phyloP scores from a whole-genome alignment of 1,140 invertebrate genomes.

The Ridgeia piscesae region DNA sequence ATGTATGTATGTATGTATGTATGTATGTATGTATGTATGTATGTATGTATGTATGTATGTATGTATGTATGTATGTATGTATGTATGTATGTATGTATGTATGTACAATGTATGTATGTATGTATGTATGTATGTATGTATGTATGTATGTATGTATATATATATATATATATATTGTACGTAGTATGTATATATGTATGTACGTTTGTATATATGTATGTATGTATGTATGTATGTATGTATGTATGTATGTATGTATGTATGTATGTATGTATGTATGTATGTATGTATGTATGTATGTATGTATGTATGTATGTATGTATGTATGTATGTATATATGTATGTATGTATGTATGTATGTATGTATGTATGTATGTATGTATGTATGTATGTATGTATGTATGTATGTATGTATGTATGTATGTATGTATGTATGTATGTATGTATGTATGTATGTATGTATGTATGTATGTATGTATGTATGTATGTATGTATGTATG shows the following conservation, averaged over 20 bases:
- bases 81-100: constrained; percentile 23
- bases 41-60: constrained; percentile 11
- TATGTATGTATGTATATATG: constrained; percentile 29
- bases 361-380: constrained; percentile 28
- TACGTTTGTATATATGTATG: too few relatives aligned
- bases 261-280: not conserved
- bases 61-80: constrained; percentile 17
- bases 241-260: not conserved
- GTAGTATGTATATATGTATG: too few relatives aligned
- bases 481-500: not conserved
- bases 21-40: constrained; percentile 20
- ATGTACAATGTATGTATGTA: constrained; percentile 26
- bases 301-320: constrained; percentile 26
- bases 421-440: not conserved
- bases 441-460: constrained; percentile 17
- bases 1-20: constrained; percentile 24
- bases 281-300: not conserved
- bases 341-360: constrained; percentile 30
- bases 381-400: constrained; percentile 27
- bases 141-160: constrained; percentile 22
- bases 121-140: constrained; percentile 26
- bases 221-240: not conserved
- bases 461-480: not conserved
- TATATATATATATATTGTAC: constrained; percentile 14
- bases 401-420: constrained; percentile 11